phyloP scores from a whole-genome alignment of 2,113 vertebrate species.

The Gallinago paraguaiae region DNA sequence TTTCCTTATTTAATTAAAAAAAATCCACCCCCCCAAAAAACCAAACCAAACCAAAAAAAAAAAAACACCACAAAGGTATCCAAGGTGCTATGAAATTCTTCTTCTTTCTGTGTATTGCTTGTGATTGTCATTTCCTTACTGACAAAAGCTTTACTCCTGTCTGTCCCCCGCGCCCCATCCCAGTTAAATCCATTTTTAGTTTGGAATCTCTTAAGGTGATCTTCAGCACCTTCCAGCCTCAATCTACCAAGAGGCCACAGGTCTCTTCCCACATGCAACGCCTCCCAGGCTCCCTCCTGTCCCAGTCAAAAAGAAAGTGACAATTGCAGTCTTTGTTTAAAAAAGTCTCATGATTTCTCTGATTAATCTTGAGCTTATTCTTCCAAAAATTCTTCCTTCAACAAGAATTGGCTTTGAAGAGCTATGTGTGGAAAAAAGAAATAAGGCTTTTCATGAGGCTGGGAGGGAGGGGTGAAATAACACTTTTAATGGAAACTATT shows the following conservation, averaged over 20 bases:
- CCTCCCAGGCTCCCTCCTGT: neutral
- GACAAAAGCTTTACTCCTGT: neutral
- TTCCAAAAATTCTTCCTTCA: neutral
- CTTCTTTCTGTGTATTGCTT: neutral
- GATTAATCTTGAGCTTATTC: neutral
- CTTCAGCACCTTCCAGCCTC: neutral
- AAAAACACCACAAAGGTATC: neutral
- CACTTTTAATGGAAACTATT: slow-evolving; percentile 43
- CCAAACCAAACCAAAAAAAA: neutral
- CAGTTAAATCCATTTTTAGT: neutral
- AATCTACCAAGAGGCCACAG: neutral
- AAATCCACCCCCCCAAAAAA: too few relatives aligned
- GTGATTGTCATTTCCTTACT: neutral
- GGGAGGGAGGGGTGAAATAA: neutral
- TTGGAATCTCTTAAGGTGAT: neutral
- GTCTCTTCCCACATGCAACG: neutral
- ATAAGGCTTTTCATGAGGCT: neutral
- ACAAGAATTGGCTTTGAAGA: neutral
- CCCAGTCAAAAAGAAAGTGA: neutral
- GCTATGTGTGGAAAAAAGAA: neutral
- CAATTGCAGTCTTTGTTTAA: neutral
- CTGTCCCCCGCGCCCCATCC: neutral
- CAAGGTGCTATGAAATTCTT: rapidly evolving
- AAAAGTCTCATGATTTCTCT: neutral
- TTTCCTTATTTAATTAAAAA: neutral